Evolutionary conservation across 1,140 invertebrate genomes (phyloP), one percentile per base, ranked within the genome.

Genomic region (Lanistes nyassanus): DNA sequence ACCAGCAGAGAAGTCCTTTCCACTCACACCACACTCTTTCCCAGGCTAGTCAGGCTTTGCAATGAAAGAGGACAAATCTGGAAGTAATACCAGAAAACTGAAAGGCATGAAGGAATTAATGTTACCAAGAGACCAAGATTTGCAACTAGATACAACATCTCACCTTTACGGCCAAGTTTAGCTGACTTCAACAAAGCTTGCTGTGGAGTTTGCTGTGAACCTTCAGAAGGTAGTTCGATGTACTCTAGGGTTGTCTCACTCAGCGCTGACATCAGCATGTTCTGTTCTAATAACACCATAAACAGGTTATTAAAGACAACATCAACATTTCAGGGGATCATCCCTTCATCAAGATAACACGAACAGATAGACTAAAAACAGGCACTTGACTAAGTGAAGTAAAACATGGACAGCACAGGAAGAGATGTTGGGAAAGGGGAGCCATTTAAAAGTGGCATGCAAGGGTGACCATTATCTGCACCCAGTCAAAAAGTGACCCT

Each of bases 181-280:
- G 89, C 87, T 6, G 88, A 84, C 68, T 85, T 82, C 42, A 90
- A 74, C 21, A 89, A 68, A 23, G 84, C 80, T 74, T 90, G 88
- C 64, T 81, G 78, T n/a, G 84, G 75, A 21, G 83, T 79, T 2
- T 80, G 74, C 60, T 83, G 80, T 42, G 80, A 79, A n/a, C 76
- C 71, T 16, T 84, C 81, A 37, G 73, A 53, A 31, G 69, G 74
- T 36, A 77, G 77, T 60, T 85, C 79, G 60, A 79, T 76, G 31
- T 82, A 80, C 26, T 84, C 82, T 7, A 77, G 77, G 39, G 58
- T 64, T 3, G 75, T 75, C 31, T 83, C 80, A 53, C 53, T 75
- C 34, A 84, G 21, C n/a, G 34, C 31, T 3, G n/a, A 58, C 39
- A 70, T 70, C 11, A 23, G 29, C 16, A 19, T 37, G 31, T 55